A percentile compares a stretch with the other conserved stretches of the same genome.
phyloP scores from a whole-genome alignment of 2,797 vertebrate genomes.

The Leuciscus waleckii region DNA sequence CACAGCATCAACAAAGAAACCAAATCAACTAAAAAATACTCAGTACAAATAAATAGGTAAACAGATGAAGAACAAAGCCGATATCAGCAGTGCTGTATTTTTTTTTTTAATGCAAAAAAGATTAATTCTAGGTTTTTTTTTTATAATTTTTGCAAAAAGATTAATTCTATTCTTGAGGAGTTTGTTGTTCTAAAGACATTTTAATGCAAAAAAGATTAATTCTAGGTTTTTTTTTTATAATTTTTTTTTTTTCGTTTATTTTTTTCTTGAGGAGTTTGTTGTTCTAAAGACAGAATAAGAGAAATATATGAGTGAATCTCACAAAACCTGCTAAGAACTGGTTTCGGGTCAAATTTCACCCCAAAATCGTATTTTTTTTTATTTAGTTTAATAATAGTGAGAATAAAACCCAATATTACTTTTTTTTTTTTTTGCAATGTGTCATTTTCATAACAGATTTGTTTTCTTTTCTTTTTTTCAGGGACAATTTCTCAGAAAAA shows the following conservation, averaged over 20 bases:
- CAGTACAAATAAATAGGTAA: conserved; percentile 51
- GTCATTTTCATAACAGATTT: not conserved
- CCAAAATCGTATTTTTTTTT: not conserved
- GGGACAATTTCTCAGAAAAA: not conserved
- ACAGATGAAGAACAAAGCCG: conserved; percentile 41
- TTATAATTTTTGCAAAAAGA: not conserved
- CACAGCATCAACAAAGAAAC: conserved; percentile 46
- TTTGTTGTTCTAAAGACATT: too few relatives aligned
- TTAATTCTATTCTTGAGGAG: too few relatives aligned
- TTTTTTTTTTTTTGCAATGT: not conserved
- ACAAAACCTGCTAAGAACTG: not conserved
- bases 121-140: not conserved
- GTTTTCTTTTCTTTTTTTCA: too few relatives aligned
- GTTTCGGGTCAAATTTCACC: not conserved
- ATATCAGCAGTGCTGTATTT: not conserved
- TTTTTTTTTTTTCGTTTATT: not conserved
- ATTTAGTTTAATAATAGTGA: not conserved
- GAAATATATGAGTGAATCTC: conserved; percentile 29
- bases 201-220: not conserved
- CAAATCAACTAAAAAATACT: conserved; percentile 40
- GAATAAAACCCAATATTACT: not conserved
- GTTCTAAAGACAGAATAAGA: conserved; percentile 4
- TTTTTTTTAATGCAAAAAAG: not conserved
- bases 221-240: too few relatives aligned
- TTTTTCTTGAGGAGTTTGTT: not conserved